Base-by-base conservation (phyloP, 2,113 vertebrate species). In the Entomyzon cyanotis region DNA sequence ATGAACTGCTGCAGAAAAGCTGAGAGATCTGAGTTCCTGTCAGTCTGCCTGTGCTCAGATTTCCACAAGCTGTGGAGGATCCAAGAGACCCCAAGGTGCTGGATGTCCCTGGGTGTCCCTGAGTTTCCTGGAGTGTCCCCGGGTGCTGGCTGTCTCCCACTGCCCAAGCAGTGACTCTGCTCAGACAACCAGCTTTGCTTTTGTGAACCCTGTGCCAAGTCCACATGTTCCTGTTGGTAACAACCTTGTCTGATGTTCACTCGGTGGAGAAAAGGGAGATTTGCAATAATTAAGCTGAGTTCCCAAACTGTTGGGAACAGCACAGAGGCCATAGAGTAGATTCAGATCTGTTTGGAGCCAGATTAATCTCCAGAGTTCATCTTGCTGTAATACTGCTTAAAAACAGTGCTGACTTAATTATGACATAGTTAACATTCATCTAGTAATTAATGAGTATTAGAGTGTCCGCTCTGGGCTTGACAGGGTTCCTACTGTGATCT, bases 381-480 rank as follows among this genome's bases (percentile, higher is more conserved):
- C 70, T 87, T 1, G 0, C 78, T 73, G 28, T 70, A 94, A 62
- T 68, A 59, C 37, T 80, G 87, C 94, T 93, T 88, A 93, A 91
- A 93, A 95, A 64, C 52, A 31, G 39, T 46, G 41, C 63, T 90
- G 94, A 84, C 67, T 90, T 90, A 67, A 87, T 94, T 85, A 77
- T 88, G 95, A 84, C 71, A 77, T 42, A 80, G 75, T 90, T 94
- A 80, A 58, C 84, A 69, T 90, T 91, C 63, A 33, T 94, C 74
- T 86, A 60, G 87, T 85, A 90, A 84, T 90, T 95, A 96, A 87
- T 44, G 59, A 84, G 75, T 55, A 53, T 93, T 87, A 33, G 79
- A 75, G 13, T 73, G 87, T 82, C 82, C 92, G 79, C 87, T 94
- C 47, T 60, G 85, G 79, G 55, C 64, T 90, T 30, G 92, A 84